phyloP scores from a whole-genome alignment of 2,888 invertebrate genomes.

The Metellina segmentata region DNA sequence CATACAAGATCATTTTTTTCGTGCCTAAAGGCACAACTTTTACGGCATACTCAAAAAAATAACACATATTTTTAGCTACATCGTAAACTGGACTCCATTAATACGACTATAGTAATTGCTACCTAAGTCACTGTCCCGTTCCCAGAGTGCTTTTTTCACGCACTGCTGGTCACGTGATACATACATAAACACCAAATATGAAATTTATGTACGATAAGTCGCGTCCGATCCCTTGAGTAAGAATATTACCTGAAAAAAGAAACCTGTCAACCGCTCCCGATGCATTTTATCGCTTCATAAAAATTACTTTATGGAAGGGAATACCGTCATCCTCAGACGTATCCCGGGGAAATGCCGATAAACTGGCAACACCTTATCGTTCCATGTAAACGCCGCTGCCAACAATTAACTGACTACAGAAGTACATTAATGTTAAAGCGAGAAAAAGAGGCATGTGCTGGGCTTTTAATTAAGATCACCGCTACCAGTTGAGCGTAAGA shows the following conservation, averaged over 20 bases:
- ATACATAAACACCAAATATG: slow-evolving; percentile 26
- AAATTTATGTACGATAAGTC: slow-evolving; percentile 34
- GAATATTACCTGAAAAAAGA: neutral
- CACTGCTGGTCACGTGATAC: slow-evolving; percentile 2
- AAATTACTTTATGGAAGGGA: slow-evolving; percentile 51
- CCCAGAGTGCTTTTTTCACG: neutral
- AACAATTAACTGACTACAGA: slow-evolving; percentile 36
- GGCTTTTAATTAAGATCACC: slow-evolving; percentile 28
- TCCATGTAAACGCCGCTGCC: neutral
- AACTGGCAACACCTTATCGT: slow-evolving; percentile 37
- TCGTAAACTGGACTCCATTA: neutral
- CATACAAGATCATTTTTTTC: neutral
- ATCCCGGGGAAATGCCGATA: neutral
- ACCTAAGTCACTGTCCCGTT: neutral
- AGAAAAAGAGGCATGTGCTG: too few species aligned
- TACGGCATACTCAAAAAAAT: neutral
- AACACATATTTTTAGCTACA: neutral
- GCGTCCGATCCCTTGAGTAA: neutral
- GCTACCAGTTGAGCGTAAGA: slow-evolving; percentile 13
- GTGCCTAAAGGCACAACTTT: neutral
- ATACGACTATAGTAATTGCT: neutral
- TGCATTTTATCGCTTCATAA: slow-evolving; percentile 53
- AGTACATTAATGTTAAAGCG: slow-evolving; percentile 12
- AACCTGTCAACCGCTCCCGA: neutral
- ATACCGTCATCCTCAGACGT: slow-evolving; percentile 1